These are phyloP conservation scores for Poecilia latipinna DNA, from an alignment of 2,113 vertebrate genomes.

Conservation along the genomic window DNA sequence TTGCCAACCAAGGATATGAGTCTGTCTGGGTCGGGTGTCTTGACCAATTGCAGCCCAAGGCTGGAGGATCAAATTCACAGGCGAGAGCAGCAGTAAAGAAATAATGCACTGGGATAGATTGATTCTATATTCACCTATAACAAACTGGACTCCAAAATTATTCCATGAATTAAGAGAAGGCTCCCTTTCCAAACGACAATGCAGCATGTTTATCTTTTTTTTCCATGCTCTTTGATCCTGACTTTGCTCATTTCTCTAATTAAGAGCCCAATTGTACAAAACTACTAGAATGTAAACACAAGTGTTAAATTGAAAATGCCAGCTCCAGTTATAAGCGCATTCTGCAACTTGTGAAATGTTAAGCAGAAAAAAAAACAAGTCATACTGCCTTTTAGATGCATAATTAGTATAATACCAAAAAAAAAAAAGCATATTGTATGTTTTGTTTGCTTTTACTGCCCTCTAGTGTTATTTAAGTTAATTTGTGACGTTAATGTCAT, in stretches of 20 bases:
- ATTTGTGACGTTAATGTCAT: neutral
- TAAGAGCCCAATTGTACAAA: too few relatives aligned
- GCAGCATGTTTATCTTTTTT: too few relatives aligned
- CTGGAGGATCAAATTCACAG: slow-evolving; percentile 41
- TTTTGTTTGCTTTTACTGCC: slow-evolving; percentile 43
- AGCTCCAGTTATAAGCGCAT: neutral
- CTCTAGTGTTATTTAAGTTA: slow-evolving; percentile 43
- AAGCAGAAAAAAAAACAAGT: neutral
- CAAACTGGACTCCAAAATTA: neutral
- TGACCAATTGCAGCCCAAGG: slow-evolving; percentile 53
- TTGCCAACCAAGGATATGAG: slow-evolving; percentile 57
- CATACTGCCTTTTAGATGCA: neutral
- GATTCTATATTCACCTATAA: neutral
- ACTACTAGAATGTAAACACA: neutral
- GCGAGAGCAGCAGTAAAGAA: slow-evolving; percentile 16
- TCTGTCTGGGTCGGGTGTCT: slow-evolving; percentile 31
- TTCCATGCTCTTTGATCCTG: neutral
- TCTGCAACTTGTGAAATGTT: too few relatives aligned
- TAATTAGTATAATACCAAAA: neutral
- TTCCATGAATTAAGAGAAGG: neutral
- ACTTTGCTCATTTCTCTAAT: neutral
- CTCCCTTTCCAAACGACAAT: too few relatives aligned
- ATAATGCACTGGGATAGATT: slow-evolving; percentile 14
- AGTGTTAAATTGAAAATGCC: neutral
- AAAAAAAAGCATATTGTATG: neutral